phyloP scores from a whole-genome alignment of 1,140 invertebrate species.

The Panagrolaimus sp. region DNA sequence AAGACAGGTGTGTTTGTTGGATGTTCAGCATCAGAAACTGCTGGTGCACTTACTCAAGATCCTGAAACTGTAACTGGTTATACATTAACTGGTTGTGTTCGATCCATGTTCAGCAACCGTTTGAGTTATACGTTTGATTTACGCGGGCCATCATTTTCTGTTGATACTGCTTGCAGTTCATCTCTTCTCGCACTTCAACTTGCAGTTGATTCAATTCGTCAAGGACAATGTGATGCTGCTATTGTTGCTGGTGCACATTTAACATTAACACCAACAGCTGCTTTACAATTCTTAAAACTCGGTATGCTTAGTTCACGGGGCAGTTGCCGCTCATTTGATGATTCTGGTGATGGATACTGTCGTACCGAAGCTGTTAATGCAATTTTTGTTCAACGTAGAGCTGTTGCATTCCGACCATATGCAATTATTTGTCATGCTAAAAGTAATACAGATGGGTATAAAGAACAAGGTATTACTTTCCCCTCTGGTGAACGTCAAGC shows the following conservation, averaged over 20 bases:
- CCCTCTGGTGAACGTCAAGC: constrained; percentile 80
- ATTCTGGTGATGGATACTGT: constrained; percentile 79
- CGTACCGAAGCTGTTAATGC: constrained; percentile 78
- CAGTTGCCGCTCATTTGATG: constrained; percentile 85
- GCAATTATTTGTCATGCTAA: constrained; percentile 76
- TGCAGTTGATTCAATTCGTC: constrained; percentile 73
- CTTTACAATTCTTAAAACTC: constrained; percentile 84
- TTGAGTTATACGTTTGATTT: constrained; percentile 85
- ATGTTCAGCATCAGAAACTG: constrained; percentile 63
- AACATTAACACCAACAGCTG: constrained; percentile 75
- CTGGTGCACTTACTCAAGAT: constrained; percentile 73
- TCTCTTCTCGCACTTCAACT: constrained; percentile 76
- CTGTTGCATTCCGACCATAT: constrained; percentile 73
- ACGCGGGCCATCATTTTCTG: constrained; percentile 77
- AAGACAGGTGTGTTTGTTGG: constrained; percentile 59
- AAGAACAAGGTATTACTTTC: constrained; percentile 76
- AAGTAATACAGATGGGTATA: constrained; percentile 82
- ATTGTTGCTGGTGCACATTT: constrained; percentile 81
- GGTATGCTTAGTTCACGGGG: constrained; percentile 83
- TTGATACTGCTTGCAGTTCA: constrained; percentile 93
- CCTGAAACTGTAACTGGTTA: constrained; percentile 74
- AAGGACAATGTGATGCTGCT: constrained; percentile 81
- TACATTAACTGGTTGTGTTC: constrained; percentile 79
- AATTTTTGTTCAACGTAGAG: constrained; percentile 73
- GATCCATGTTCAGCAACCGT: constrained; percentile 91